These are phyloP conservation scores for Caenorhabditis sulstoni DNA, from an alignment of 2,888 invertebrate species.

Conservation along the genomic window DNA sequence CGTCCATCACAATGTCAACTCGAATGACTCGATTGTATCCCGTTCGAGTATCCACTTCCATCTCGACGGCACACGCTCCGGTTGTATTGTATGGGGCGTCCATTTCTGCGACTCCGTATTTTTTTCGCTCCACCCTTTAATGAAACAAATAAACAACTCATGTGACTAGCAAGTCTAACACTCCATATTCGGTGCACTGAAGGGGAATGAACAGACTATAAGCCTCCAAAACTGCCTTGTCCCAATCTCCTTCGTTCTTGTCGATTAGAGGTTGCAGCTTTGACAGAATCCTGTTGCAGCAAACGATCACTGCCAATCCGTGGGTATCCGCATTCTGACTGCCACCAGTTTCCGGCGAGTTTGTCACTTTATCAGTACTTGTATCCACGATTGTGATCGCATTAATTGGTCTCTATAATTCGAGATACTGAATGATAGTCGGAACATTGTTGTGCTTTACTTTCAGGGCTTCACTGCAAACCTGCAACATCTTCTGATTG, in stretches of 20 bases:
- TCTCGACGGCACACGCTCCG: slow-evolving; percentile 90
- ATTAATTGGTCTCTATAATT: slow-evolving; percentile 64
- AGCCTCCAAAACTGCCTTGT: slow-evolving; percentile 59
- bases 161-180: no score
- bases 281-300: slow-evolving; percentile 43
- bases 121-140: slow-evolving; percentile 62
- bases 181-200: slow-evolving; percentile 66
- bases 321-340: slow-evolving; percentile 91
- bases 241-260: slow-evolving; percentile 61
- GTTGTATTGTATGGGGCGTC: slow-evolving; percentile 87
- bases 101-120: slow-evolving; percentile 48
- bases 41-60: slow-evolving; percentile 93
- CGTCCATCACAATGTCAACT: slow-evolving; percentile 96
- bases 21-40: slow-evolving; percentile 91
- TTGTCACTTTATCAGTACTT: slow-evolving; percentile 83
- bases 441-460: slow-evolving; percentile 84
- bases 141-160: not conserved
- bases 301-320: slow-evolving; percentile 88
- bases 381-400: slow-evolving; percentile 67
- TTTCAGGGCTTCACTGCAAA: slow-evolving; percentile 87
- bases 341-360: slow-evolving; percentile 91
- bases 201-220: slow-evolving; percentile 57
- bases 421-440: no score
- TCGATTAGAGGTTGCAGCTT: slow-evolving; percentile 42
- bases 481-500: slow-evolving; percentile 92